Conservation (phyloP, 2,113 vertebrate species). For the Leuciscus idus region DNA sequence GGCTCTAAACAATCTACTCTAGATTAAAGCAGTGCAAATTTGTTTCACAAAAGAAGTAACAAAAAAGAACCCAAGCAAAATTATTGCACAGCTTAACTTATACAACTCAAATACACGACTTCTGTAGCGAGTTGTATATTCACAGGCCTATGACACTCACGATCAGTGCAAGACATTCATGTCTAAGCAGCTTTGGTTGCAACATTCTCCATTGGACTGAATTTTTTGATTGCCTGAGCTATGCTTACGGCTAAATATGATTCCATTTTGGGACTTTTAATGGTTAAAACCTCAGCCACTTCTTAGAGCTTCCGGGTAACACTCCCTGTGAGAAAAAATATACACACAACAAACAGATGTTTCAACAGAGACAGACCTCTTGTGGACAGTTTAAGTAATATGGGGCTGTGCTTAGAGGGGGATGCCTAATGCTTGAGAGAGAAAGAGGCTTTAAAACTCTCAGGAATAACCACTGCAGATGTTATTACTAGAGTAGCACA, state of each 20-base stretch:
- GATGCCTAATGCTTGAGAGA: neutral
- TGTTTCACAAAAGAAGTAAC: conserved; percentile 5
- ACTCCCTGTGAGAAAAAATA: neutral
- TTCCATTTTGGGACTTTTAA: neutral
- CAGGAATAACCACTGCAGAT: neutral
- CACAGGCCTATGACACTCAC: conserved; percentile 52
- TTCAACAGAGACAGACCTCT: neutral
- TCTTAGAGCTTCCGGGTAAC: neutral
- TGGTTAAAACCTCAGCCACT: neutral
- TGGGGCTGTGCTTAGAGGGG: neutral
- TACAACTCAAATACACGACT: conserved; percentile 3
- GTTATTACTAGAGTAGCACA: conserved; percentile 8
- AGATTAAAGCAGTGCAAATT: conserved; percentile 3
- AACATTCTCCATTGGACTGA: neutral
- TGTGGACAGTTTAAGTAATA: neutral
- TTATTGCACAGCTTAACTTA: conserved; percentile 41
- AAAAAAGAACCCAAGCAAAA: neutral
- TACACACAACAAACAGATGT: neutral
- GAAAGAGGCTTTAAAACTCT: neutral
- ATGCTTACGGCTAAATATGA: neutral
- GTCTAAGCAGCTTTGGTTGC: conserved; percentile 4
- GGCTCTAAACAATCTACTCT: neutral
- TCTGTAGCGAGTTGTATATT: neutral
- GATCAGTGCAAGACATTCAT: conserved; percentile 66
- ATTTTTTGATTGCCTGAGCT: conserved; percentile 54